These are phyloP conservation scores for Anabas testudineus DNA, from an alignment of 2,797 vertebrate species.

Conservation along the genomic window DNA sequence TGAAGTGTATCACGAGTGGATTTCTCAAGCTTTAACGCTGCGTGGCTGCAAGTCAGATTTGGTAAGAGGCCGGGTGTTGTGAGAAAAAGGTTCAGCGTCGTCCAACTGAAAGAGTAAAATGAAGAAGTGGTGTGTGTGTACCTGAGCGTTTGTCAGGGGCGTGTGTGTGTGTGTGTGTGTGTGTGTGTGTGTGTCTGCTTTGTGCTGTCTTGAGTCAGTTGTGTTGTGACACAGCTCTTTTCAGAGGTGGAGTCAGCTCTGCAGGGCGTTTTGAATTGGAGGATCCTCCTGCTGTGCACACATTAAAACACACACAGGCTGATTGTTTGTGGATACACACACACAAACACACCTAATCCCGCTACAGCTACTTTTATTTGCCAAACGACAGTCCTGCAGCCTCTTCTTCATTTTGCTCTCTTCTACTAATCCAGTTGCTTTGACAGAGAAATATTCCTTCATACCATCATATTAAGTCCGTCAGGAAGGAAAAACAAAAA, in stretches of 20 bases:
- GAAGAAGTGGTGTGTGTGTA: neutral
- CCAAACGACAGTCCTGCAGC: neutral
- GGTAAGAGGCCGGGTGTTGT: constrained; percentile 10
- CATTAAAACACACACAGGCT: neutral
- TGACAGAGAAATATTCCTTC: neutral
- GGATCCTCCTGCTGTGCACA: neutral
- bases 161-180: neutral
- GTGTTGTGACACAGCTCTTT: constrained; percentile 18
- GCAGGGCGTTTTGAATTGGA: constrained; percentile 11
- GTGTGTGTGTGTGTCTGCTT: constrained; percentile 9
- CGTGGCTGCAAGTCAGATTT: constrained; percentile 32
- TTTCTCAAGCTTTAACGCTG: constrained; percentile 1
- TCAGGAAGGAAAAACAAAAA: too few species aligned
- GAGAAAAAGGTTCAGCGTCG: neutral
- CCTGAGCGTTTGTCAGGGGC: too few species aligned
- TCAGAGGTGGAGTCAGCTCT: constrained; percentile 26
- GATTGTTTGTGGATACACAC: neutral
- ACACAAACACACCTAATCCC: constrained; percentile 11
- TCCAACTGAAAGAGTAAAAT: neutral
- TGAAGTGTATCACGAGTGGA: neutral
- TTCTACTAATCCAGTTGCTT: neutral
- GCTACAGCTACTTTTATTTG: constrained; percentile 12
- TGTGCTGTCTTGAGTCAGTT: neutral
- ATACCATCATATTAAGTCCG: too few species aligned
- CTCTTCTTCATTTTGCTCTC: neutral